Percentiles rank a stretch among this genome's conserved stretches.
Conservation (phyloP, 1,140 invertebrate genomes). For the Leguminivora glycinivorella region DNA sequence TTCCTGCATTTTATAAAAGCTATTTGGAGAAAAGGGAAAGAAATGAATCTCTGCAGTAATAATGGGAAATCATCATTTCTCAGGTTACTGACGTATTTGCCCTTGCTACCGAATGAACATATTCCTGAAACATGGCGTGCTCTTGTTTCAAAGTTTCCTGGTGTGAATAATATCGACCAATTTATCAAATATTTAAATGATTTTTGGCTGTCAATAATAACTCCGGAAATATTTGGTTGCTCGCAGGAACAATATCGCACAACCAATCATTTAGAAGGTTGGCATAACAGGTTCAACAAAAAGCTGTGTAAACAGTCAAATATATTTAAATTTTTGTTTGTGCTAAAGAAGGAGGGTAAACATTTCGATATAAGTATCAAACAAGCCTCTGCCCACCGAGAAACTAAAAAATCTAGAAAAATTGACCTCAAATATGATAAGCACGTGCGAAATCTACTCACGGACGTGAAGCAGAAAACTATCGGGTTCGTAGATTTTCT, state of each 20-base stretch:
- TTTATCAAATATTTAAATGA: slow-evolving; percentile 5
- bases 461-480: slow-evolving; percentile 3
- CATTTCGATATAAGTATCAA: background rate
- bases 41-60: background rate
- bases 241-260: slow-evolving; percentile 12
- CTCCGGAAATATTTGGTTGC: slow-evolving; percentile 11
- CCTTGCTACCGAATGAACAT: too few species aligned
- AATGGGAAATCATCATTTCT: background rate
- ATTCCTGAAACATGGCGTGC: slow-evolving; percentile 13
- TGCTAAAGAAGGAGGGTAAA: slow-evolving; percentile 7
- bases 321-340: slow-evolving; percentile 10
- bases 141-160: background rate
- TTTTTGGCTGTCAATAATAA: slow-evolving; percentile 7
- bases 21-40: slow-evolving; percentile 1
- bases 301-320: background rate
- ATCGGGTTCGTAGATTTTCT: too few species aligned
- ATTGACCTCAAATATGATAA: too few species aligned
- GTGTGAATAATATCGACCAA: slow-evolving; percentile 1
- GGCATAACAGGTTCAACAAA: slow-evolving; percentile 13
- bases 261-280: slow-evolving; percentile 9
- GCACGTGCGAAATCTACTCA: slow-evolving; percentile 9
- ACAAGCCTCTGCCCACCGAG: slow-evolving; percentile 6
- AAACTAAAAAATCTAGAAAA: slow-evolving; percentile 9
- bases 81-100: too few species aligned
- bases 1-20: slow-evolving; percentile 14